Base-by-base conservation (phyloP, 1,140 invertebrate genomes). In the Drosophila willistoni region DNA sequence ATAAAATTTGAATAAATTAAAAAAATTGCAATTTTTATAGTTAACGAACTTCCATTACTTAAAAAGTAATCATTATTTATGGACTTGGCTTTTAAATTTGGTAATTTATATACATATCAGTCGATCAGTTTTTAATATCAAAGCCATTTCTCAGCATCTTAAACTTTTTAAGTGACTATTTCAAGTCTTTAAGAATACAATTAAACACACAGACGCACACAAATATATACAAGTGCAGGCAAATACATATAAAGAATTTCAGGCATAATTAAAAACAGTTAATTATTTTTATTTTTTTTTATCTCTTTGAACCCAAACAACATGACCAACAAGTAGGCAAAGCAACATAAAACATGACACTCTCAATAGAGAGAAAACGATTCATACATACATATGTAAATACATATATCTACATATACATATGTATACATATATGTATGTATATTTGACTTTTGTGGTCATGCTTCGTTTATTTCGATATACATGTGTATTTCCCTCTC, bases 201-300 rank as follows among this genome's bases (percentile, higher is more conserved):
- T 47, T n/a, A 7, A 6, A 41, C 12, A 12, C 57, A 41, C 33
- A 19, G 10, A 47, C 44, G 12, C 29, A 14, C 19, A 29, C 19
- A n/a, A n/a, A n/a, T n/a, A n/a, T n/a, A n/a, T n/a, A n/a, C 19
- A 39, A 39, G 3, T 39, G 29, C 7, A 9, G 7, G 10, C n/a
- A 6, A 12, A 19, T 19, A 25, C 25, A 25, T 25, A 25, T 25
- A 44, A 4, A 44, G n/a, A 61, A 33, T 47, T 64, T 74, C 56
- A 67, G 39, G 47, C 71, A 75, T 75, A 75, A 75, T 68, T 75
- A 75, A 75, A 75, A 75, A 59, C 64, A 75, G 71, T 75, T 75
- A 63, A 63, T 75, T 75, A 68, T 47, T 68, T 62, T 47, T 39
- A n/a, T n/a, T n/a, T n/a, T n/a, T n/a, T n/a, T n/a, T n/a, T n/a